These are phyloP conservation scores for Phoebastria nigripes DNA, from an alignment of 2,797 vertebrate species.

Conservation along the genomic window DNA sequence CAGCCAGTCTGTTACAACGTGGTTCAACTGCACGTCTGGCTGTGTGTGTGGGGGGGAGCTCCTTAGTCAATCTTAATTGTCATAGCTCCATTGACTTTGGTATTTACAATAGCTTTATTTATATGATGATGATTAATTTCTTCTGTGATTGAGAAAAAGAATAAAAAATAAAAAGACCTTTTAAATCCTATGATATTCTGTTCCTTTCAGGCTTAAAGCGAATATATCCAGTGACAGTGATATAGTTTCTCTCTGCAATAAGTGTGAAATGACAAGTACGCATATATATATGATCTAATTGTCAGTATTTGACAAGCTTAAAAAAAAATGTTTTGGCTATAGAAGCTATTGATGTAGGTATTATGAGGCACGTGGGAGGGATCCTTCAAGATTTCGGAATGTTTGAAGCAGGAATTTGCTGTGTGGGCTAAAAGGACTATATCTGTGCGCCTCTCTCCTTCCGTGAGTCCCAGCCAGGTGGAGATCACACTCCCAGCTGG, in stretches of 20 bases:
- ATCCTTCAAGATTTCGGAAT: background rate
- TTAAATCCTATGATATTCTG: background rate
- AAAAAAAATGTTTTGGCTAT: slow-evolving; percentile 25
- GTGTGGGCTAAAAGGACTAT: background rate
- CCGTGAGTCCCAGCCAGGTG: background rate
- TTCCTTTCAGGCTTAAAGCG: background rate
- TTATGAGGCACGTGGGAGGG: background rate
- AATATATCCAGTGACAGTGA: background rate
- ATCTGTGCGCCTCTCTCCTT: background rate
- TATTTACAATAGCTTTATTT: slow-evolving; percentile 1
- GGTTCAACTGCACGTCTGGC: slow-evolving; percentile 15
- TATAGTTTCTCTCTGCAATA: background rate
- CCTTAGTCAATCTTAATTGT: background rate
- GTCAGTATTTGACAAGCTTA: slow-evolving; percentile 22
- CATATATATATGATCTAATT: background rate
- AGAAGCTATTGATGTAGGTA: background rate
- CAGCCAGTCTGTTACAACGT: slow-evolving; percentile 10
- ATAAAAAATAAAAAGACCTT: background rate
- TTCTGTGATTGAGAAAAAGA: background rate
- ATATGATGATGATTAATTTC: background rate
- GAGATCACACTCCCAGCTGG: background rate
- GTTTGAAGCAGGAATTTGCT: background rate
- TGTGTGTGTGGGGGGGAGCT: background rate
- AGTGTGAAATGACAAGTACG: slow-evolving; percentile 1
- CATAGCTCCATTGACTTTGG: background rate